Evolutionary conservation across 2,888 invertebrate genomes (phyloP).

Genomic region (Onthophagus sagittarius): DNA sequence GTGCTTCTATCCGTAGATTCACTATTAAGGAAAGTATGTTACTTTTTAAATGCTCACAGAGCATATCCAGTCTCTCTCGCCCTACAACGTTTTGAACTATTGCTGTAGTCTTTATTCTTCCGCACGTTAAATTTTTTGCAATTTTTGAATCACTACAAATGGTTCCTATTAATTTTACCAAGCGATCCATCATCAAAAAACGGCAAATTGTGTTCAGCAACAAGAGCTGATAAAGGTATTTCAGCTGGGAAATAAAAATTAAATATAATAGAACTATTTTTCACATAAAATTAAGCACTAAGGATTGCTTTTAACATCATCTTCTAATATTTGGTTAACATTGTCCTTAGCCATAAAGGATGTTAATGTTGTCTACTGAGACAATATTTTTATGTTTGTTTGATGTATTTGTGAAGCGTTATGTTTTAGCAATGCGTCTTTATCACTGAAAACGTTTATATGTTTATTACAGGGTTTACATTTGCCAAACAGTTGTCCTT

Average conservation of each 20-base stretch:
- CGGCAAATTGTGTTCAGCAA: constrained; percentile 3
- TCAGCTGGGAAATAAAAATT: not conserved
- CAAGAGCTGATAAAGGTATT: not conserved
- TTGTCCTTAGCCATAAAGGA: not conserved
- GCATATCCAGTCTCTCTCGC: not conserved
- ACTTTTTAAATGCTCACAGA: not conserved
- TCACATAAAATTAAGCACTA: not conserved
- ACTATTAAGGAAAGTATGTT: constrained; percentile 14
- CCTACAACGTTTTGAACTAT: constrained; percentile 8
- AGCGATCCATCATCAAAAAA: not conserved
- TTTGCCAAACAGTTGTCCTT: not conserved
- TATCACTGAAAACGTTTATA: not conserved
- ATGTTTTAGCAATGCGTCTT: constrained; percentile 4
- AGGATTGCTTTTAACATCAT: not conserved
- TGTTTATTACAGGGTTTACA: constrained; percentile 1
- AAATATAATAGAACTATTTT: not conserved
- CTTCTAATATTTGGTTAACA: not conserved
- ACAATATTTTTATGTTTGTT: not conserved
- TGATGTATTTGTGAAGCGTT: not conserved
- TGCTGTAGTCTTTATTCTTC: constrained; percentile 4
- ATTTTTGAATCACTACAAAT: constrained; percentile 12
- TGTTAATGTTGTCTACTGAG: not conserved
- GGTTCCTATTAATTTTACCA: not conserved
- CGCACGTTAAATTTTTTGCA: not conserved
- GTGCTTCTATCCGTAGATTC: constrained; percentile 9